Percentiles rank a stretch among this genome's conserved stretches.
These are phyloP conservation scores for Acropternis orthonyx DNA, from an alignment of 2,797 vertebrate species.

Conservation along the genomic window DNA sequence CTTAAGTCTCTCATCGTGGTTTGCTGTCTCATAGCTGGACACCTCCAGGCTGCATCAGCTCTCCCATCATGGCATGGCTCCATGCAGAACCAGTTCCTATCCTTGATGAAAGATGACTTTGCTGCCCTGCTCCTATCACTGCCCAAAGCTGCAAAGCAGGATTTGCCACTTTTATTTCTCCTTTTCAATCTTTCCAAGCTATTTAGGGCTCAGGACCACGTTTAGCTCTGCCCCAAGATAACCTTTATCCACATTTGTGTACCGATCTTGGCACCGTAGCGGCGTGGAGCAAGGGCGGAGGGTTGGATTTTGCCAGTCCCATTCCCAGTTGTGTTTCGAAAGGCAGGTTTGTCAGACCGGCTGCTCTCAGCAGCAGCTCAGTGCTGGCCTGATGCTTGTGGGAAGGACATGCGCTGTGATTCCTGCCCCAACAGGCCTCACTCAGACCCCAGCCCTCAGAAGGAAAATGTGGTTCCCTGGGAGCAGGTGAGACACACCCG, in stretches of 20 bases:
- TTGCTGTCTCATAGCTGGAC: neutral
- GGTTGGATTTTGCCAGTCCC: neutral
- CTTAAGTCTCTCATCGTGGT: neutral
- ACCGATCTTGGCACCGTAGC: neutral
- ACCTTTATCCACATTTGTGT: neutral
- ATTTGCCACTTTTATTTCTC: neutral
- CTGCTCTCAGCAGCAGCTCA: accelerated
- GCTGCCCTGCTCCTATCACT: neutral
- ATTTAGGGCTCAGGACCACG: neutral
- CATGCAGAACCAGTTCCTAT: neutral
- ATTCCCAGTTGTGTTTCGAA: accelerated
- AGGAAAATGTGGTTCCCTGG: neutral
- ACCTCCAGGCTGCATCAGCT: neutral
- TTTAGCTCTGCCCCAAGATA: conserved; percentile 42
- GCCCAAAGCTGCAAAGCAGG: neutral
- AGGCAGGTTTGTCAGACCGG: neutral
- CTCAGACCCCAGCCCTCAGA: neutral
- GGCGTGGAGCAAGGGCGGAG: neutral
- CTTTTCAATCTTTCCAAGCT: conserved; percentile 13
- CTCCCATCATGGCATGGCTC: accelerated
- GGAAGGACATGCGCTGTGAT: neutral
- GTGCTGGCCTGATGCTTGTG: neutral
- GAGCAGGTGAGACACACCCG: accelerated
- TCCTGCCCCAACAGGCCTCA: neutral
- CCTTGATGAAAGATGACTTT: neutral